Percentiles rank a stretch among this genome's conserved stretches.
phyloP scores from a whole-genome alignment of 2,888 invertebrate species.

The Crioceris asparagi region DNA sequence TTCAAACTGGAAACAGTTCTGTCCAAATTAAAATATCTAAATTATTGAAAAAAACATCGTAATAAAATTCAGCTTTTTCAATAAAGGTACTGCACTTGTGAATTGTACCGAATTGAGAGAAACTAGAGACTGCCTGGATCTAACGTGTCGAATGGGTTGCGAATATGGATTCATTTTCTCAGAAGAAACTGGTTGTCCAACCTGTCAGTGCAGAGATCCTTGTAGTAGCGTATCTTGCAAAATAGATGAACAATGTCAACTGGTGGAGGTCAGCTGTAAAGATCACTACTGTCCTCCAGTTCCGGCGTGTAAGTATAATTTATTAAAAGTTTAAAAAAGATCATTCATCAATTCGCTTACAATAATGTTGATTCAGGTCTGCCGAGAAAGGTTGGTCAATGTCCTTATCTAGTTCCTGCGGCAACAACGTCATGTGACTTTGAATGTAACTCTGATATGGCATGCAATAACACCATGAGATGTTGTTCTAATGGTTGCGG shows the following conservation, averaged over 20 bases:
- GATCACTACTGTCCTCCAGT: constrained; percentile 79
- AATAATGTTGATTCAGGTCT: constrained; percentile 31
- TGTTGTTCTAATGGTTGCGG: constrained; percentile 85
- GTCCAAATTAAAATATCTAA: too few species aligned
- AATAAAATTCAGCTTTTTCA: too few species aligned
- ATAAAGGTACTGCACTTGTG: constrained; percentile 22
- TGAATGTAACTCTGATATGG: constrained; percentile 65
- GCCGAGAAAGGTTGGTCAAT: constrained; percentile 66
- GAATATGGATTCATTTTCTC: constrained; percentile 72
- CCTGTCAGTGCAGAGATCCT: constrained; percentile 72
- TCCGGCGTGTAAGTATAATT: constrained; percentile 56
- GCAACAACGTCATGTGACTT: constrained; percentile 59
- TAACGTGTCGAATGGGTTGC: constrained; percentile 72
- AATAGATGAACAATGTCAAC: constrained; percentile 60
- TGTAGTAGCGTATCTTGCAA: constrained; percentile 59
- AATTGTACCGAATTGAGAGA: constrained; percentile 42
- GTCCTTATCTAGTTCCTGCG: constrained; percentile 69
- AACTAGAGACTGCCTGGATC: constrained; percentile 54
- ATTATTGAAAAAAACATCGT: too few species aligned
- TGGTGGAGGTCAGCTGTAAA: constrained; percentile 77
- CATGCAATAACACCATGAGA: constrained; percentile 58
- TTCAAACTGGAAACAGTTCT: too few species aligned
- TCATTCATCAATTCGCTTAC: neutral
- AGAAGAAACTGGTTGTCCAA: constrained; percentile 59
- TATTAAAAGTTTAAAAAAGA: neutral